Conservation (phyloP, 2,113 vertebrate genomes). For the Opisthocomus hoazin region DNA sequence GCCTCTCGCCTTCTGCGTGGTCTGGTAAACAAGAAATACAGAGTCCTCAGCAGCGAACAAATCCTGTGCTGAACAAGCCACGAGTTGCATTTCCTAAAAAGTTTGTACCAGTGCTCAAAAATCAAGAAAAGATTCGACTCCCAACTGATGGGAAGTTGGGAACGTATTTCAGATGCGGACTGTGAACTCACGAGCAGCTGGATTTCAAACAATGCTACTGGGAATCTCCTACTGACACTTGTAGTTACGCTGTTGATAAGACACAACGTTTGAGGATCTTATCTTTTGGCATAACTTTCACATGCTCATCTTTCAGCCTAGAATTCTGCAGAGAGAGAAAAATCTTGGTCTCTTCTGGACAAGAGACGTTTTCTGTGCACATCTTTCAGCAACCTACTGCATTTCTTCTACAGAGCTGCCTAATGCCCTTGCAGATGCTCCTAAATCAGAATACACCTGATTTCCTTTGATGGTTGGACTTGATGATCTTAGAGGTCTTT, state of each 20-base stretch:
- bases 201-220: not conserved
- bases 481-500: no score
- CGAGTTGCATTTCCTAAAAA: not conserved
- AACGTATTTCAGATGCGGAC: not conserved
- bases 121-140: not conserved
- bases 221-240: not conserved
- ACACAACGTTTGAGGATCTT: not conserved
- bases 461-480: no score
- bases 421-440: not conserved
- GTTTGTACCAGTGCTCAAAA: not conserved
- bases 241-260: not conserved
- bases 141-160: not conserved
- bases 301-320: not conserved
- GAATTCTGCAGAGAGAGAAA: not conserved
- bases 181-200: not conserved
- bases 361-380: not conserved
- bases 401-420: not conserved
- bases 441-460: not conserved
- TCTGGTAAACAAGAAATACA: not conserved
- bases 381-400: not conserved
- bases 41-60: not conserved
- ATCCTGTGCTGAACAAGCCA: not conserved
- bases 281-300: not conserved
- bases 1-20: rapidly evolving
- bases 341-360: not conserved